Base-by-base conservation (phyloP, 2,888 invertebrate genomes). In the Therioaphis trifolii region DNA sequence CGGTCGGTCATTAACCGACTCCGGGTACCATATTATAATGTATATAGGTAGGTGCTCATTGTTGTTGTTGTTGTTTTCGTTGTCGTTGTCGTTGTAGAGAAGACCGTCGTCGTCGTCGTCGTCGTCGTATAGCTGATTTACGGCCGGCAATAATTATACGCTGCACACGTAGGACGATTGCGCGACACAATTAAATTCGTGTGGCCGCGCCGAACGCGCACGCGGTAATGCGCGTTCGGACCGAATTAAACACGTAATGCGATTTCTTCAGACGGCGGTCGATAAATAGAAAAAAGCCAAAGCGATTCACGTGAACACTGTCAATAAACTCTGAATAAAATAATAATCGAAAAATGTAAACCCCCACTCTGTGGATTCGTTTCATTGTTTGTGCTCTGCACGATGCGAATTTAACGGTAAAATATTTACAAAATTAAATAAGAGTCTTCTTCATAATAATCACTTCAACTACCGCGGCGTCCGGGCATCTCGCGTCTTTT, bases 141-240 rank as follows among this genome's bases (percentile, higher is more conserved):
- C 72, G 21, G 71, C 35, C 61, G 15, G 15, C 61, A 80, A 72
- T 63, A 72, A 80, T 80, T 58, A 80, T 4, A 80, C 72, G n/a
- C n/a, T n/a, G 7, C 35, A 14, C 68, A n/a, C 80, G 71, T 52
- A 68, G 77, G 66, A 52, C 21, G 71, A 61, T 61, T 18, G 21
- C 55, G 71, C 58, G 46, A 80, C 80, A 61, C 46, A 61, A 72
- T 77, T 66, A 66, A 77, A 52, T 61, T 49, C 49, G 66, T 46
- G 14, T n/a, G 43, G n/a, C 3, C 12, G n/a, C 75, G 43, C 14
- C 75, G 43, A 18, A 43, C 12, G 4, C 27, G 14, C 11, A 35
- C 40, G 40, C 18, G 15, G 4, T 52, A 58, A 35, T 7, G 55
- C 21, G 21, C 58, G 11, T 35, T 66, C 15, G 63, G 21, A 66